A percentile compares a stretch with the other conserved stretches of the same genome.
phyloP scores from a whole-genome alignment of 2,888 invertebrate species.

The Hydraecia micacea region DNA sequence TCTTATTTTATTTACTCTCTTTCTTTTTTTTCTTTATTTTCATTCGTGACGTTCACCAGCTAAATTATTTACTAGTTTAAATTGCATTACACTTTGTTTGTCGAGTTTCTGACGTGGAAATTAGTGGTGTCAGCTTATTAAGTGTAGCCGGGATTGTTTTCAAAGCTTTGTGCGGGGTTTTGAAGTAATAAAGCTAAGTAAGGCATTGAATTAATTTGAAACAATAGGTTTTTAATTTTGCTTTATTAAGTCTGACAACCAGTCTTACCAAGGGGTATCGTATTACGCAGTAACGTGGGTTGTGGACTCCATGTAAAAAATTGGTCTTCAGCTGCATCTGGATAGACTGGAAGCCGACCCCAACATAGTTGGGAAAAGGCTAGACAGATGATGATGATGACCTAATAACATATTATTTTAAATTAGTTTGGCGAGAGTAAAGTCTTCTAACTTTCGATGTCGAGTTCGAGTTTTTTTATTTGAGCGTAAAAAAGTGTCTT shows the following conservation, averaged over 20 bases:
- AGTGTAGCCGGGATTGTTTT: conserved; percentile 38
- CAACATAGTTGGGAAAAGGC: no score
- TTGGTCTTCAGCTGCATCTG: background rate
- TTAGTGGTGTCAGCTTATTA: conserved; percentile 45
- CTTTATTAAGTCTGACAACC: background rate
- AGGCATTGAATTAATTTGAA: conserved; percentile 28
- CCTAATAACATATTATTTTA: background rate
- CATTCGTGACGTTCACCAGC: conserved; percentile 8
- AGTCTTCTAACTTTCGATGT: background rate
- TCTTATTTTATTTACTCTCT: conserved; percentile 46
- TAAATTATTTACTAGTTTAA: conserved; percentile 56
- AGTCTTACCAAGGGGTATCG: background rate
- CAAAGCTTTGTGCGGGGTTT: conserved; percentile 33
- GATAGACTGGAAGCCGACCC: background rate
- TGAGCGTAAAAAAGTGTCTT: background rate
- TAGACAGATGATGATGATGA: background rate
- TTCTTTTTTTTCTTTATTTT: conserved; percentile 31
- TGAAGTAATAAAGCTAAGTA: conserved; percentile 28
- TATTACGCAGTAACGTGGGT: background rate
- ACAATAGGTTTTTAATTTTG: conserved; percentile 11
- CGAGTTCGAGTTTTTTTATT: no score
- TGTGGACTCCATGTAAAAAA: no score
- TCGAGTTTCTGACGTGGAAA: conserved; percentile 32
- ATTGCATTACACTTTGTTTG: conserved; percentile 50
- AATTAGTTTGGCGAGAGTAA: background rate